These are phyloP conservation scores for Hypercompe scribonia DNA, from an alignment of 2,888 invertebrate species.

Conservation along the genomic window DNA sequence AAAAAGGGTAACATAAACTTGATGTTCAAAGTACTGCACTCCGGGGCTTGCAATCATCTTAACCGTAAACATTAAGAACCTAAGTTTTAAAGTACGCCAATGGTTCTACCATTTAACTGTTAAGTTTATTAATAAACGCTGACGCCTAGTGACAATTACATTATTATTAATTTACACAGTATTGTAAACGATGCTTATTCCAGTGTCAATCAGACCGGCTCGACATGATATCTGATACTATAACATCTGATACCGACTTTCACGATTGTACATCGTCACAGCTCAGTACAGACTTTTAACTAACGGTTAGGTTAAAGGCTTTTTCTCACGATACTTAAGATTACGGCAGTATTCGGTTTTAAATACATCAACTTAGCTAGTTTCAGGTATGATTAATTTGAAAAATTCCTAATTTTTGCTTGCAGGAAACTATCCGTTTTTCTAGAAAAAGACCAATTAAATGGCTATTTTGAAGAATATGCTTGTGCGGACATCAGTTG, in stretches of 20 bases:
- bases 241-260: slow-evolving; percentile 58
- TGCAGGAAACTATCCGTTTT: not conserved
- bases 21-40: not conserved
- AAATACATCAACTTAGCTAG: not conserved
- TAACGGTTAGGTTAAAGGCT: slow-evolving; percentile 18
- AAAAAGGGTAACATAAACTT: not conserved
- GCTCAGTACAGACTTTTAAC: slow-evolving; percentile 36
- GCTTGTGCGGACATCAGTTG: too few species aligned
- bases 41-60: not conserved
- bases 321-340: slow-evolving; percentile 40
- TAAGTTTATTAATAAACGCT: not conserved
- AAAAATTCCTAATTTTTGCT: not conserved
- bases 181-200: slow-evolving; percentile 34
- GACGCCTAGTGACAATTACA: not conserved
- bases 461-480: too few species aligned
- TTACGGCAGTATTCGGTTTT: not conserved
- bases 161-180: not conserved
- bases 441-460: not conserved
- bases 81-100: not conserved
- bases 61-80: not conserved
- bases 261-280: slow-evolving; percentile 46
- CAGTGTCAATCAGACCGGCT: slow-evolving; percentile 61
- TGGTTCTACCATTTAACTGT: not conserved
- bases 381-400: not conserved
- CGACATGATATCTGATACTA: slow-evolving; percentile 52